Percentiles rank a stretch among this genome's conserved stretches.
phyloP scores from a whole-genome alignment of 2,888 invertebrate species.

The Notodonta dromedarius region DNA sequence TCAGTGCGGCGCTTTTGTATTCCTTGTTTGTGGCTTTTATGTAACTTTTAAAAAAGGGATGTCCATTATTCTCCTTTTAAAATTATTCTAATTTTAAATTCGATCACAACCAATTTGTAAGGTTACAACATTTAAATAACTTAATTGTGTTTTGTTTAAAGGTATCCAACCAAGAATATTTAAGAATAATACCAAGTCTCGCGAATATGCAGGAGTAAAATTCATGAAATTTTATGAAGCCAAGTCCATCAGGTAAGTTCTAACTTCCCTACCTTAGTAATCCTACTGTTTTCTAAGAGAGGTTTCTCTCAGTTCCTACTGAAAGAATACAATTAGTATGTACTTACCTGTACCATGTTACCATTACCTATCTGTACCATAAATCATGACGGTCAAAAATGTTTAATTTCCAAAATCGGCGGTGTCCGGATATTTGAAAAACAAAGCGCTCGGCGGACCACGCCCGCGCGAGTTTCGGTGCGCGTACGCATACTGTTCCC shows the following conservation, averaged over 20 bases:
- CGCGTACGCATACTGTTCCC: slow-evolving; percentile 74
- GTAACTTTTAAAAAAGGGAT: slow-evolving; percentile 38
- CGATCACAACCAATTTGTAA: not conserved
- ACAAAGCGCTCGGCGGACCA: slow-evolving; percentile 71
- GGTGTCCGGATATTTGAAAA: slow-evolving; percentile 78
- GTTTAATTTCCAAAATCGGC: slow-evolving; percentile 61
- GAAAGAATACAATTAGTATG: not conserved
- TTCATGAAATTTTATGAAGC: no score
- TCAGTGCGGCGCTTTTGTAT: slow-evolving; percentile 70
- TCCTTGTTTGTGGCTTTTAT: slow-evolving; percentile 47
- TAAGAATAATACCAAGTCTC: no score
- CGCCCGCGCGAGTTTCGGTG: slow-evolving; percentile 62
- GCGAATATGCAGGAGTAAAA: no score
- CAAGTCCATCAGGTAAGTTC: no score
- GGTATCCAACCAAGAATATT: no score
- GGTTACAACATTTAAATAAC: not conserved
- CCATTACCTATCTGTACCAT: slow-evolving; percentile 15
- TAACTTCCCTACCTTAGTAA: no score
- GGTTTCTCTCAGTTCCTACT: not conserved
- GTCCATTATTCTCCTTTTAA: slow-evolving; percentile 36
- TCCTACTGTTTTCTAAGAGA: no score
- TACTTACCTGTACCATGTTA: slow-evolving; percentile 12
- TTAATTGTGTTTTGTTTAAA: no score
- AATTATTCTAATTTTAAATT: slow-evolving; percentile 28
- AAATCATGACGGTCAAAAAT: slow-evolving; percentile 43